Evolutionary conservation across 2,113 vertebrate species (phyloP), one percentile per base, ranked within the genome.

Genomic region (Syngnathus typhle): DNA sequence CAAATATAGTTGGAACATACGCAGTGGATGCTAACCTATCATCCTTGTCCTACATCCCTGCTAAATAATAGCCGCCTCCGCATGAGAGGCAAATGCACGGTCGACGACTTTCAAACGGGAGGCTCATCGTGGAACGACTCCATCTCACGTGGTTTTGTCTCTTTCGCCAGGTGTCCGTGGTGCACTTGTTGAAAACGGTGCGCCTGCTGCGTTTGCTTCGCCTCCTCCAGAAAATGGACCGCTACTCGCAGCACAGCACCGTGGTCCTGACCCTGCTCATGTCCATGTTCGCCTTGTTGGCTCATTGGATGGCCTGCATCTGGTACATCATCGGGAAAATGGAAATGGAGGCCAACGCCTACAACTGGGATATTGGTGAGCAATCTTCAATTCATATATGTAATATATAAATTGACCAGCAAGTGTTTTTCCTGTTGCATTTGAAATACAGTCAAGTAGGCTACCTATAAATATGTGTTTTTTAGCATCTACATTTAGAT

Each of bases 231-330:
- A 99, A 98, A 87, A 68, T 99, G 92, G 96, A 99, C 90, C 95
- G 96, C 23, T 99, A 98, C 79, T 99, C 96, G 0, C 96, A 99
- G 81, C 95, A 99, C 82, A 98, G 96, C 89, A 96, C 96, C 0
- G 93, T 98, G 32, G 96, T 99, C 36, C 93, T 99, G 69, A 98
- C 96, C 0, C 91, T 99, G 65, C 93, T 99, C 65, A 99, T 99
- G 96, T 98, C 95, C 78, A 96, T 98, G 95, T 99, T 99, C 72
- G 96, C 95, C 15, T 91, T 99, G 79, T 91, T 99, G 64, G 96
- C 95, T 38, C 96, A 99, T 87, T 99, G 96, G 96, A 98, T 99
- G 96, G 96, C 96, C 32, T 99, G 96, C 85, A 96, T 99, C 92
- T 99, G 96, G 96, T 99, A 96, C 66, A 93, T 98, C 85, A 98